These are phyloP conservation scores for Glaucidium brasilianum DNA, from an alignment of 2,113 vertebrate genomes.

Conservation along the genomic window DNA sequence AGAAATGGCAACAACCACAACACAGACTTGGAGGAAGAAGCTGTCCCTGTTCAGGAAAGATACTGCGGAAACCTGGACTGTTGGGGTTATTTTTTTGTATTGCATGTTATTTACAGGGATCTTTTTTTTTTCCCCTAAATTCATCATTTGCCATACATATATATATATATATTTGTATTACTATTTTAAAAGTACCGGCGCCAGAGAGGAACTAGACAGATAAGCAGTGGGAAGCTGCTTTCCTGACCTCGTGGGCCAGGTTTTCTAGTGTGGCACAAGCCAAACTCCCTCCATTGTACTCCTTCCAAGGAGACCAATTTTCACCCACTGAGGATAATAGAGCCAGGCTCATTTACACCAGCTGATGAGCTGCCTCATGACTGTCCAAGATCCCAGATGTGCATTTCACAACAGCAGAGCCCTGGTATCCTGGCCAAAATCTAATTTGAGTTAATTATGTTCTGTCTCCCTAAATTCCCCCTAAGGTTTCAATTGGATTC, in stretches of 20 bases:
- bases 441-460: slow-evolving; percentile 4
- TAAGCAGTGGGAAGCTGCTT: background rate
- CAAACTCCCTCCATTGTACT: background rate
- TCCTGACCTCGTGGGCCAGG: background rate
- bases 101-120: background rate
- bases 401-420: slow-evolving; percentile 3
- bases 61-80: background rate
- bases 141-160: background rate
- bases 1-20: background rate
- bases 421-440: background rate
- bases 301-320: background rate
- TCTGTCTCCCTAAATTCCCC: slow-evolving; percentile 41
- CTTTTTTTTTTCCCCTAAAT: background rate
- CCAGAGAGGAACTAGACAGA: background rate
- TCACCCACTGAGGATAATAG: background rate
- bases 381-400: background rate
- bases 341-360: slow-evolving; percentile 24
- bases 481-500: slow-evolving; percentile 33
- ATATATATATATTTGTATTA: background rate
- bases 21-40: background rate
- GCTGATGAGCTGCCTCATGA: slow-evolving; percentile 44
- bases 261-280: background rate
- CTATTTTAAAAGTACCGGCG: background rate
- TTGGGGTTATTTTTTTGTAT: background rate
- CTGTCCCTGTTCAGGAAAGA: background rate